Percentiles rank a stretch among this genome's conserved stretches.
phyloP scores from a whole-genome alignment of 2,888 invertebrate genomes.

The Diaperis boleti region DNA sequence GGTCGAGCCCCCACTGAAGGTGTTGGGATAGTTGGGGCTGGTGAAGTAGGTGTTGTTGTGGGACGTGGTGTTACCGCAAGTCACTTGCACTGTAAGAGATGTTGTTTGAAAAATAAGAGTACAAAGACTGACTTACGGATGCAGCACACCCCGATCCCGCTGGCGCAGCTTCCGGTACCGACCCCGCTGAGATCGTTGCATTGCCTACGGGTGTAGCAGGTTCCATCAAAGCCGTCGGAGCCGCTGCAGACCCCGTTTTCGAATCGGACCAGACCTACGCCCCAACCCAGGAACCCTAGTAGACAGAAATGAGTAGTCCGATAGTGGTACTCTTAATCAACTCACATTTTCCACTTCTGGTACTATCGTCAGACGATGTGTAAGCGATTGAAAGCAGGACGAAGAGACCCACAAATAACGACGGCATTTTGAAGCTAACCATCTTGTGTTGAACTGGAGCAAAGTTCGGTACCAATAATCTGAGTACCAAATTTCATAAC shows the following conservation, averaged over 20 bases:
- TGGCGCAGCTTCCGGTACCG: conserved; percentile 79
- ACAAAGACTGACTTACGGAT: conserved; percentile 73
- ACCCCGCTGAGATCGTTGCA: conserved; percentile 80
- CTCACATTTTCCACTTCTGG: conserved; percentile 18
- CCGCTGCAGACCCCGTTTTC: conserved; percentile 78
- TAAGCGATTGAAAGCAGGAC: background rate
- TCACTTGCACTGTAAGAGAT: conserved; percentile 72
- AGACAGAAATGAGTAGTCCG: too few relatives aligned
- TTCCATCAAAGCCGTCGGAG: conserved; percentile 77
- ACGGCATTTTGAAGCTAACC: background rate
- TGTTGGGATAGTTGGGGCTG: conserved; percentile 80
- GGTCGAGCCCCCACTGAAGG: conserved; percentile 75
- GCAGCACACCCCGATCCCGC: conserved; percentile 83
- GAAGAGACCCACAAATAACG: background rate
- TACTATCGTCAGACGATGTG: background rate
- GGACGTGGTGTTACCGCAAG: conserved; percentile 74
- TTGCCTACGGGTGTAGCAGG: conserved; percentile 81
- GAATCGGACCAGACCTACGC: conserved; percentile 78
- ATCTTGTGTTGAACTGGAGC: background rate
- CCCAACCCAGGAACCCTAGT: conserved; percentile 51
- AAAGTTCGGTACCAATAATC: background rate
- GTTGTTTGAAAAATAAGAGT: too few relatives aligned
- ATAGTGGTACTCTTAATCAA: background rate
- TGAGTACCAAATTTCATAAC: conserved; percentile 11
- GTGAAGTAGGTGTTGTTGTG: conserved; percentile 87